A percentile compares a stretch with the other conserved stretches of the same genome.
Evolutionary conservation across 92 coral and sea anemone species (phyloP).

Genomic region (Palythoa heliodiscus): DNA sequence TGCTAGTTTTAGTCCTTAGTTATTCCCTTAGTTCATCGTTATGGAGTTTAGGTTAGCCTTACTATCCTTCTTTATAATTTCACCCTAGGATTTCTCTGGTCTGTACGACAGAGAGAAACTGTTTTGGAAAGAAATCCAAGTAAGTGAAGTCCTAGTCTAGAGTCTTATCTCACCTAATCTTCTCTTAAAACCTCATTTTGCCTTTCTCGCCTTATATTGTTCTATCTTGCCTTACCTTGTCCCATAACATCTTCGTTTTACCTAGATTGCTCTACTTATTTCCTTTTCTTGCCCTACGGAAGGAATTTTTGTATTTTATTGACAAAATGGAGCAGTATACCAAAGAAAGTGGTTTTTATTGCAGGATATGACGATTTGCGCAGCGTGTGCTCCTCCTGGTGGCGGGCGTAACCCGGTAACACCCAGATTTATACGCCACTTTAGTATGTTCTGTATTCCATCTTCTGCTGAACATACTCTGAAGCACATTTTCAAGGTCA

Average conservation of each 20-base stretch:
- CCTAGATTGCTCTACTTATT: too few species aligned
- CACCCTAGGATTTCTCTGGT: conserved; percentile 83
- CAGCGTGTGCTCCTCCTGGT: conserved; percentile 99
- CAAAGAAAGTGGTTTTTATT: not conserved
- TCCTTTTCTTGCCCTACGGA: too few species aligned
- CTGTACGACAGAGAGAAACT: conserved; percentile 95
- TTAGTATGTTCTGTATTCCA: conserved; percentile 96
- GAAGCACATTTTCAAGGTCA: conserved; percentile 95
- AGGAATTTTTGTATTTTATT: too few species aligned
- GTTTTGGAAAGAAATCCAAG: conserved; percentile 99
- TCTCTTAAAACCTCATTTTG: too few species aligned
- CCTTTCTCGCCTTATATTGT: too few species aligned
- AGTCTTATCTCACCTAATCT: not conserved
- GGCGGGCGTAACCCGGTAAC: conserved; percentile 99
- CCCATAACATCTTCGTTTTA: not conserved
- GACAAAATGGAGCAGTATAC: not conserved
- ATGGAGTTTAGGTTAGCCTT: not conserved
- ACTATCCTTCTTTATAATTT: not conserved
- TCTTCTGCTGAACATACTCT: conserved; percentile 96
- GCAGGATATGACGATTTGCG: conserved; percentile 97
- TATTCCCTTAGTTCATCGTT: too few species aligned
- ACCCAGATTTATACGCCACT: conserved; percentile 96
- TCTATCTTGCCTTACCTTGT: too few species aligned
- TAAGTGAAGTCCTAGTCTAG: conserved; percentile 28
- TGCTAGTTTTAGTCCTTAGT: too few species aligned